Conservation (phyloP, 2,113 vertebrate genomes). For the Salvelinus namaycush region DNA sequence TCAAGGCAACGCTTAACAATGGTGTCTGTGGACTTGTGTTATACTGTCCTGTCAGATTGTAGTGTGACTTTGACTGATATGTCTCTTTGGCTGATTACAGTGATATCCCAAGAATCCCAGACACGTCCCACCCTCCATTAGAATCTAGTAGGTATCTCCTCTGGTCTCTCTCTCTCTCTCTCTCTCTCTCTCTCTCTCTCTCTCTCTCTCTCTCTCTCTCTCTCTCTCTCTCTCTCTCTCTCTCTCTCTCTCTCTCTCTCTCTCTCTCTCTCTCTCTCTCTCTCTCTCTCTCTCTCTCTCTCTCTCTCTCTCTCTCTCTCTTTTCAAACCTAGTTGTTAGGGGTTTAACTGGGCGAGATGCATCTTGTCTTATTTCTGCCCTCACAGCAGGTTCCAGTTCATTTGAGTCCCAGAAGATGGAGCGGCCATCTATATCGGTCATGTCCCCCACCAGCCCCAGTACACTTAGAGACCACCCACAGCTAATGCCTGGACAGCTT, state of each 20-base stretch:
- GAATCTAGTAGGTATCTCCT: slow-evolving; percentile 87
- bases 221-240: not conserved
- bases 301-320: not conserved
- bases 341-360: slow-evolving; percentile 1
- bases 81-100: slow-evolving; percentile 68
- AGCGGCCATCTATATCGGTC: slow-evolving; percentile 94
- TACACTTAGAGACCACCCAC: slow-evolving; percentile 89
- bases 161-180: not conserved
- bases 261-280: not conserved
- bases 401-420: slow-evolving; percentile 99
- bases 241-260: not conserved
- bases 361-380: slow-evolving; percentile 12
- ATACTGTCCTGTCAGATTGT: not conserved
- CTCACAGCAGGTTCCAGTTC: slow-evolving; percentile 92
- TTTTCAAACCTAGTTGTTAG: not conserved
- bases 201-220: not conserved
- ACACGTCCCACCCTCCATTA: slow-evolving; percentile 96
- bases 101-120: slow-evolving; percentile 98
- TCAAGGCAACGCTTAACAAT: too few species aligned
- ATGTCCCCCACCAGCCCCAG: slow-evolving; percentile 95
- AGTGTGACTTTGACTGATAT: slow-evolving; percentile 12
- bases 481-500: slow-evolving; percentile 91
- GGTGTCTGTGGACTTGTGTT: too few species aligned
- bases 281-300: not conserved
- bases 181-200: not conserved